These are phyloP conservation scores for Isaurus tuberculatus DNA, from an alignment of 92 coral and sea anemone genomes.

Conservation along the genomic window DNA sequence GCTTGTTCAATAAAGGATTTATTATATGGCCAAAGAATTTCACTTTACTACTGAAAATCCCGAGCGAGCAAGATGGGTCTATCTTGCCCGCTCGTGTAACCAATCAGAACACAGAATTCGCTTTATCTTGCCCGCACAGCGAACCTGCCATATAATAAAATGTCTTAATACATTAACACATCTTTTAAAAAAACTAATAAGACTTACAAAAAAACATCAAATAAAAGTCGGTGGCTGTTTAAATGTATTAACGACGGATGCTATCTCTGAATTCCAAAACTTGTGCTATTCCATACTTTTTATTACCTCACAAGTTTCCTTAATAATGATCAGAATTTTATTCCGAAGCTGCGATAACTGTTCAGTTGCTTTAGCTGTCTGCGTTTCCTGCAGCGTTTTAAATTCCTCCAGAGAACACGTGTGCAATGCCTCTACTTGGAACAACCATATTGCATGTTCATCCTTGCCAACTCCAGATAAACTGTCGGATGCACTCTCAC, in stretches of 20 bases:
- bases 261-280: background rate
- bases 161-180: too few species aligned
- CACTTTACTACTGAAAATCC: too few species aligned
- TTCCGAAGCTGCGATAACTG: constrained; percentile 69
- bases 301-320: constrained; percentile 88
- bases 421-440: constrained; percentile 52
- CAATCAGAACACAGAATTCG: too few species aligned
- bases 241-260: background rate
- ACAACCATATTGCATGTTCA: constrained; percentile 72
- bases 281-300: too few species aligned
- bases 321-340: constrained; percentile 74
- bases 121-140: too few species aligned
- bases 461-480: constrained; percentile 78
- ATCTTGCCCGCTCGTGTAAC: too few species aligned
- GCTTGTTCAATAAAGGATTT: too few species aligned
- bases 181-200: too few species aligned
- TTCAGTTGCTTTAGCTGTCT: constrained; percentile 68
- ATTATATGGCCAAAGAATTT: too few species aligned
- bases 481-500: constrained; percentile 94
- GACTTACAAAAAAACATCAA: too few species aligned
- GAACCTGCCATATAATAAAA: too few species aligned
- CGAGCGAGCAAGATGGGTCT: too few species aligned
- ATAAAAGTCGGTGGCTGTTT: background rate
- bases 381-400: constrained; percentile 56
- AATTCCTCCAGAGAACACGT: constrained; percentile 81